Conservation (phyloP, 1,140 invertebrate species). For the Penaeus vannamei region DNA sequence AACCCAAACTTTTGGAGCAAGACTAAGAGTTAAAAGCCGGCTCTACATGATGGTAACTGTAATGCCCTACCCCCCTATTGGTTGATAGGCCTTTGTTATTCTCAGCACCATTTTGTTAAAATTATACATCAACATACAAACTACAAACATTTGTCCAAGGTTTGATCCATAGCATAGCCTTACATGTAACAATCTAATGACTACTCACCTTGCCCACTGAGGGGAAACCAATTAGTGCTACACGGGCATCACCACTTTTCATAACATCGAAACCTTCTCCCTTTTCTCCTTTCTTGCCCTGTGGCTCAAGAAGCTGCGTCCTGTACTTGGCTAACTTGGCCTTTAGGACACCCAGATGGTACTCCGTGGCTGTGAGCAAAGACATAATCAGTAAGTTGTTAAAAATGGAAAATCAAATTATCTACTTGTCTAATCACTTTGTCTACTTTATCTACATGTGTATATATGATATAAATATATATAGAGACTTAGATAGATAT, state of each 20-base stretch:
- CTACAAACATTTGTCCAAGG: too few species aligned
- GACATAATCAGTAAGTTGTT: slow-evolving; percentile 22
- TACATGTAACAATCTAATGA: not conserved
- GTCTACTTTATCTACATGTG: too few species aligned
- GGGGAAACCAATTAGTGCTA: slow-evolving; percentile 98
- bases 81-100: too few species aligned
- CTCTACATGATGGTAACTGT: too few species aligned
- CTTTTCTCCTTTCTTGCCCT: slow-evolving; percentile 92
- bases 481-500: too few species aligned
- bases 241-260: slow-evolving; percentile 98
- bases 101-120: too few species aligned
- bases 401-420: not conserved
- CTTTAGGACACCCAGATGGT: slow-evolving; percentile 97
- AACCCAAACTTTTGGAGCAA: too few species aligned
- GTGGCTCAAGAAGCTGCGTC: slow-evolving; percentile 93
- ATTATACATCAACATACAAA: too few species aligned
- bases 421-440: not conserved
- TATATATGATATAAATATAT: too few species aligned
- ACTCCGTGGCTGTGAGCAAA: slow-evolving; percentile 91
- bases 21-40: too few species aligned
- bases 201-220: slow-evolving; percentile 88
- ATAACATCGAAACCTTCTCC: slow-evolving; percentile 99
- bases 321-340: slow-evolving; percentile 99
- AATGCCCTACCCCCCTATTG: too few species aligned
- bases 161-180: too few species aligned